Percentiles rank a stretch among this genome's conserved stretches.
Conservation (phyloP, 1,140 invertebrate genomes). For the Drosophila leontia region DNA sequence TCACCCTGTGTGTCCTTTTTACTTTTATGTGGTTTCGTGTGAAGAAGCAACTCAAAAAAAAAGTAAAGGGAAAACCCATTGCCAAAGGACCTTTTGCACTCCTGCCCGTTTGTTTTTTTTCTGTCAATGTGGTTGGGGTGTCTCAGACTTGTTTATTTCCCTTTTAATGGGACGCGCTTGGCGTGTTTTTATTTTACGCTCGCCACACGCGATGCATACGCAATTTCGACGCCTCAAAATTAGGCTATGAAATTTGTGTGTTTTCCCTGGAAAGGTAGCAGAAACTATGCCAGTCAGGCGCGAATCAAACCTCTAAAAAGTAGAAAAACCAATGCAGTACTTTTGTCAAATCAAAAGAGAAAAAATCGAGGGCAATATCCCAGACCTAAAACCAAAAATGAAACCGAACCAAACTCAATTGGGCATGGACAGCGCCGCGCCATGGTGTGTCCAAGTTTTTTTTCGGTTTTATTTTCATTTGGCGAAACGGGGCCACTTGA, state of each 20-base stretch:
- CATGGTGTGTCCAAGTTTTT: slow-evolving; percentile 44
- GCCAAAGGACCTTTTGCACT: slow-evolving; percentile 16
- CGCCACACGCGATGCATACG: slow-evolving; percentile 68
- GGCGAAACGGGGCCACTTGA: slow-evolving; percentile 76
- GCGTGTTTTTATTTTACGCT: slow-evolving; percentile 52
- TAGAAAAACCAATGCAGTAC: slow-evolving; percentile 42
- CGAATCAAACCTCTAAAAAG: slow-evolving; percentile 1
- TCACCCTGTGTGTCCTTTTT: too few relatives aligned
- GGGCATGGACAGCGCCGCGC: slow-evolving; percentile 53
- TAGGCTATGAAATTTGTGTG: slow-evolving; percentile 61
- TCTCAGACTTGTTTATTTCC: slow-evolving; percentile 58
- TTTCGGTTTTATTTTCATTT: slow-evolving; percentile 65
- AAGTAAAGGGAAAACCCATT: background rate
- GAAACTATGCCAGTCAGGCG: slow-evolving; percentile 41
- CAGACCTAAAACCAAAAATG: slow-evolving; percentile 9
- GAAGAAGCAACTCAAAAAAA: slow-evolving; percentile 15
- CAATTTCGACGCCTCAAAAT: slow-evolving; percentile 62
- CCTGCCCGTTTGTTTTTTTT: slow-evolving; percentile 14
- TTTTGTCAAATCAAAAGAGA: slow-evolving; percentile 55
- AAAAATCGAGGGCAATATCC: slow-evolving; percentile 13
- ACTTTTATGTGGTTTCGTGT: slow-evolving; percentile 45
- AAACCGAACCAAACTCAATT: slow-evolving; percentile 65
- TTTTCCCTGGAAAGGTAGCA: slow-evolving; percentile 29
- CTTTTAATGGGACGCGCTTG: slow-evolving; percentile 59
- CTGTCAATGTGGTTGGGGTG: slow-evolving; percentile 26